A percentile compares a stretch with the other conserved stretches of the same genome.
Evolutionary conservation across 2,888 invertebrate species (phyloP).

Genomic region (Plagodis pulveraria): DNA sequence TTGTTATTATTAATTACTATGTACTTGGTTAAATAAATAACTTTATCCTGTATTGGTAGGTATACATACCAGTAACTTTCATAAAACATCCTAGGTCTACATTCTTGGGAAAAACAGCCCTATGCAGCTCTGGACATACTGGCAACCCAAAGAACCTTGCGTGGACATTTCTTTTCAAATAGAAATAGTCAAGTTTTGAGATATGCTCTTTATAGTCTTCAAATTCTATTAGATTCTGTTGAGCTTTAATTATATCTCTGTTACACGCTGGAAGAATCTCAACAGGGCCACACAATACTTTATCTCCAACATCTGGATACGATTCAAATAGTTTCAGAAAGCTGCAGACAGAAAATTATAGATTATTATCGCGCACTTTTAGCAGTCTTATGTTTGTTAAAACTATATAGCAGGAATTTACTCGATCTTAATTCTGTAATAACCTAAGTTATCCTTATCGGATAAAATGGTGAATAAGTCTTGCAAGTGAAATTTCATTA

Average conservation of each 20-base stretch:
- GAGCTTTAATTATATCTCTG: slow-evolving; percentile 84
- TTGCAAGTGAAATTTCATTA: slow-evolving; percentile 84
- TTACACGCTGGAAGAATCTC: slow-evolving; percentile 87
- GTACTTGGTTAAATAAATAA: too few relatives aligned
- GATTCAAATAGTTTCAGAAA: slow-evolving; percentile 89
- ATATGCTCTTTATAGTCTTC: slow-evolving; percentile 61
- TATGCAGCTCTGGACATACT: slow-evolving; percentile 87
- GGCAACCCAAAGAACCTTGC: slow-evolving; percentile 88
- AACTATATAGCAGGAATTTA: slow-evolving; percentile 61
- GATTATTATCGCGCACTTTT: background rate
- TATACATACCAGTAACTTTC: slow-evolving; percentile 88
- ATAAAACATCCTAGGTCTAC: slow-evolving; percentile 89
- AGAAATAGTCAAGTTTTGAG: slow-evolving; percentile 58
- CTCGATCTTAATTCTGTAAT: slow-evolving; percentile 89
- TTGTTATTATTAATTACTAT: too few relatives aligned
- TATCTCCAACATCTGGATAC: slow-evolving; percentile 87
- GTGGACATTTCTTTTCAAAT: slow-evolving; percentile 87
- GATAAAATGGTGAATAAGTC: slow-evolving; percentile 87
- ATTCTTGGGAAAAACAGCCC: slow-evolving; percentile 88
- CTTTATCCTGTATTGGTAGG: too few relatives aligned
- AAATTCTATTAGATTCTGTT: slow-evolving; percentile 81
- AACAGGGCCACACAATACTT: slow-evolving; percentile 87
- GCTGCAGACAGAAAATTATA: slow-evolving; percentile 70
- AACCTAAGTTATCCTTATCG: slow-evolving; percentile 83
- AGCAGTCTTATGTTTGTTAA: background rate